Evolutionary conservation across 2,113 vertebrate species (phyloP), one percentile per base, ranked within the genome.

Genomic region (Clarias magur): DNA sequence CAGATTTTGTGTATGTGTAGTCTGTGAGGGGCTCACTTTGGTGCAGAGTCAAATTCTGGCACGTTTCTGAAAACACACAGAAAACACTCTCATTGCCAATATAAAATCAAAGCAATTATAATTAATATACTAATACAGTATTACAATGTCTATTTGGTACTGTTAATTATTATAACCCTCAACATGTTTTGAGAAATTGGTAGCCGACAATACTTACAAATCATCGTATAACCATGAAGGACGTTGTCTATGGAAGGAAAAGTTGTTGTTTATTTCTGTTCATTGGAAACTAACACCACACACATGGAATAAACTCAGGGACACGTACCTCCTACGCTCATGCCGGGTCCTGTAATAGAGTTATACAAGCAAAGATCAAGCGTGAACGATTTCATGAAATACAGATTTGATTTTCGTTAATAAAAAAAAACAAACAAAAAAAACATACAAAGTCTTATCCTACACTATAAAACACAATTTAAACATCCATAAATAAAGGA

Each of bases 11-110:
- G 17, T 15, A 19, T 5, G 27, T 76, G 27, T 12, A 25, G 54
- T 25, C 7, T 48, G 42, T 62, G 27, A 13, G 15, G 6, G 30
- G 30, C 86, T 84, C 63, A 90, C 87, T 63, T 84, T 21, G 84
- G 87, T 60, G 57, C 34, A 0, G 0, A 53, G 67, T 84, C 84
- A 8, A 79, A 80, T 30, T 80, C 56, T 21, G 11, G 57, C 6
- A 80, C 57, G 0, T 0, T 30, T 16, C 84, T 88, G 89, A 67
- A 81, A 90, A 90, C 67, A 90, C 27, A 87, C n/a, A 90, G 48
- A 85, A 80, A 9, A 83, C 23, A 73, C 12, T 38, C 25, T 25
- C 16, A 25, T 8, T 38, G 30, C 23, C 19, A 79, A 80, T 19
- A 84, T 38, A 34, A 65, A 63, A 48, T 3, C 16, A 23, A 82